A percentile compares a stretch with the other conserved stretches of the same genome.
Evolutionary conservation across 1,140 invertebrate genomes (phyloP).

Genomic region (Chlorops oryzae): DNA sequence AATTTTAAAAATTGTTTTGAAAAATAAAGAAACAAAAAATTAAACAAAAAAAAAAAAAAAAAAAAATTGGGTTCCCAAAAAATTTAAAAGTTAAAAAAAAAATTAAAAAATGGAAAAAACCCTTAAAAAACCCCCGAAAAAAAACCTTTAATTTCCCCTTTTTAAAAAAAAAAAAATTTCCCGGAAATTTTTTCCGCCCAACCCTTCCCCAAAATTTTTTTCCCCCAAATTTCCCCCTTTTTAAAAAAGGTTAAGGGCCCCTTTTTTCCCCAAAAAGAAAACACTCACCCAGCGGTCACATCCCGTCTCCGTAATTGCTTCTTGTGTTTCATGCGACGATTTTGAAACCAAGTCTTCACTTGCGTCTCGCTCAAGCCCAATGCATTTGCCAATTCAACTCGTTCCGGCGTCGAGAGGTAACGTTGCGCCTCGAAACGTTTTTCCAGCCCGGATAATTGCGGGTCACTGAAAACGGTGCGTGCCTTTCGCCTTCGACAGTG

Average conservation of each 20-base stretch:
- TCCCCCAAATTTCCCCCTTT: too few relatives aligned
- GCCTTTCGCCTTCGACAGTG: slow-evolving; percentile 89
- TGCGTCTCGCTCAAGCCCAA: slow-evolving; percentile 95
- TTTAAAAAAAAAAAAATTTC: neutral
- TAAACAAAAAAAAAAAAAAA: neutral
- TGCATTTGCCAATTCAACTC: slow-evolving; percentile 87
- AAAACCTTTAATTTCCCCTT: too few relatives aligned
- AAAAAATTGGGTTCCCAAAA: too few relatives aligned
- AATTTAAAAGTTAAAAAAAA: too few relatives aligned
- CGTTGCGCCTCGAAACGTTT: slow-evolving; percentile 93
- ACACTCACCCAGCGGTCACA: slow-evolving; percentile 39
- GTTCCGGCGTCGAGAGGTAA: slow-evolving; percentile 93
- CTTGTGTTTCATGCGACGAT: slow-evolving; percentile 95
- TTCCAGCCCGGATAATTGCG: slow-evolving; percentile 89
- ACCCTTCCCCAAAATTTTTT: neutral
- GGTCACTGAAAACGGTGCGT: slow-evolving; percentile 95
- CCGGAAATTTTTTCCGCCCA: neutral
- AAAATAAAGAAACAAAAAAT: slow-evolving; percentile 1
- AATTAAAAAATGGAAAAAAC: too few relatives aligned
- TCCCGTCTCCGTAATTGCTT: slow-evolving; percentile 69
- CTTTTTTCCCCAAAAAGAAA: neutral
- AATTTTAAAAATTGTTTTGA: slow-evolving; percentile 8
- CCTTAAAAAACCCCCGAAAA: too few relatives aligned
- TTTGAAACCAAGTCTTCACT: slow-evolving; percentile 98
- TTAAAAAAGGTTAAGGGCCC: too few relatives aligned